Base-by-base conservation (phyloP, 1,140 invertebrate species). In the Cydia pomonella region DNA sequence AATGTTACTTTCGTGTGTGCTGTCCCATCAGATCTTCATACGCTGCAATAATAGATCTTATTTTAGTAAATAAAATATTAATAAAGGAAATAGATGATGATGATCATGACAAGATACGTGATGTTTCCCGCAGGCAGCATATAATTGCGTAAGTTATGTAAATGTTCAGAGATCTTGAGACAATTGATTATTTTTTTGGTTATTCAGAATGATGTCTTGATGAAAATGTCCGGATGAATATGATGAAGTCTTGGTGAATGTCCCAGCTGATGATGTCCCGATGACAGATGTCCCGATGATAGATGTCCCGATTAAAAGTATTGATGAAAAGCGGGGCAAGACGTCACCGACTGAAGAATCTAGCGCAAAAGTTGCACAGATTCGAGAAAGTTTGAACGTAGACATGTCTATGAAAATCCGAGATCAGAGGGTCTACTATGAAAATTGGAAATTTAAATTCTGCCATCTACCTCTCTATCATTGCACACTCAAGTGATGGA, bases 1-100 rank as follows among this genome's bases (percentile, higher is more conserved):
- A 33, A 41, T 69, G 64, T 69, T 69, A 33, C 16, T 33, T 18
- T 41, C 29, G 41, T 44, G 41, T 21, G 23, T 66, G 25, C 16
- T 69, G 16, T 23, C 53, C 53, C n/a, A n/a, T n/a, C n/a, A 38
- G 25, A 33, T 69, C 64, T 69, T 69, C 64, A 69, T 69, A 33
- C 41, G 29, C 64, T 69, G 64, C 9, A 69, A 69, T 38, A 41
- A 69, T 33, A 69, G 2, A 69, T 18, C 16, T 16, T 10, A 0
- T 6, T 6, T 69, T 69, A 69, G 27, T 18, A 69, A 5, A 7
- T 33, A n/a, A 38, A 38, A 69, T 13, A 13, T 9, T 66, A 63
- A 66, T n/a, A 4, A 27, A 66, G 1, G 63, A 33, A 29, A 29
- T 13, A 29, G 13, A 29, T 33, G 12, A 29, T 29, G 63, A 66